phyloP scores from a whole-genome alignment of 1,140 invertebrate species.

The Kradibia gibbosae region DNA sequence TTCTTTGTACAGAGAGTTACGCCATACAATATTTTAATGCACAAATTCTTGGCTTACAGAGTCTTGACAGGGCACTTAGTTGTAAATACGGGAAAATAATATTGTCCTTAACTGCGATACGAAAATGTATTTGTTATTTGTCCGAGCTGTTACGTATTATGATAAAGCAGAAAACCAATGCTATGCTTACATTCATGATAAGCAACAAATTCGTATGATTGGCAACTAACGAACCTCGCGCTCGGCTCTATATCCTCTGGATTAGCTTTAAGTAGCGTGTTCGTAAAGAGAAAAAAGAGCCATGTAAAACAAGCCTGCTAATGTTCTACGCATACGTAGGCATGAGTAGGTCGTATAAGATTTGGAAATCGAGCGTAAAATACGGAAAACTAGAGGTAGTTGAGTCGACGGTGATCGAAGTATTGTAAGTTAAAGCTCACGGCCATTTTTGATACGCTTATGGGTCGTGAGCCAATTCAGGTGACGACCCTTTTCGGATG shows the following conservation, averaged over 20 bases:
- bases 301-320: background rate
- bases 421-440: too few relatives aligned
- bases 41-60: background rate
- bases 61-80: slow-evolving; percentile 15
- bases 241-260: slow-evolving; percentile 4
- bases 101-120: slow-evolving; percentile 19
- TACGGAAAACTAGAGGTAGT: too few relatives aligned
- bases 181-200: slow-evolving; percentile 25
- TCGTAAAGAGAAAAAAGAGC: background rate
- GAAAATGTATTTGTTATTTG: slow-evolving; percentile 16
- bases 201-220: slow-evolving; percentile 28
- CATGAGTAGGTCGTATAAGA: too few relatives aligned
- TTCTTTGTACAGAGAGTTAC: background rate
- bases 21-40: slow-evolving; percentile 7
- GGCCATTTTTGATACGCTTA: too few relatives aligned
- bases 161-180: slow-evolving; percentile 24
- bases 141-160: slow-evolving; percentile 18
- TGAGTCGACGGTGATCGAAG: too few relatives aligned
- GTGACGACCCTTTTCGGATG: slow-evolving; percentile 23
- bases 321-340: too few relatives aligned
- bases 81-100: slow-evolving; percentile 34
- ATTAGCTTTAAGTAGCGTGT: background rate
- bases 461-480: background rate
- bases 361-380: too few relatives aligned
- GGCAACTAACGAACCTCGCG: background rate